Percentiles rank a stretch among this genome's conserved stretches.
phyloP scores from a whole-genome alignment of 2,113 vertebrate species.

The Acrocephalus kingi region DNA sequence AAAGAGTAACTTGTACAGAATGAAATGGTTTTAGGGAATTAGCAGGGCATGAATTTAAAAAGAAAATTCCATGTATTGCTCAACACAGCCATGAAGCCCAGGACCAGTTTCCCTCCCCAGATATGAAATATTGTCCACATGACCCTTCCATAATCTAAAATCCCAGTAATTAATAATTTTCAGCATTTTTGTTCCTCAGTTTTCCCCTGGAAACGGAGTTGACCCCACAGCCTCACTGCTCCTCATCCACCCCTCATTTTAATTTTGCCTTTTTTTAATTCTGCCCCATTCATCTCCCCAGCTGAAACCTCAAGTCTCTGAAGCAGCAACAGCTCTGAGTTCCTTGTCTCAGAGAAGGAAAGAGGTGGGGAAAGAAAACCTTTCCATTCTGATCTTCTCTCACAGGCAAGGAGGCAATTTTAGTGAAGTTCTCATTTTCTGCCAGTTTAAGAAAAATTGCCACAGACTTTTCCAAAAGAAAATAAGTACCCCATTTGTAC shows the following conservation, averaged over 20 bases:
- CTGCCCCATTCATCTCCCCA: neutral
- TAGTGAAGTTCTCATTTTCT: neutral
- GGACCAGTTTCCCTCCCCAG: neutral
- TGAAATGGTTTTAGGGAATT: neutral
- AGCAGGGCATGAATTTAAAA: neutral
- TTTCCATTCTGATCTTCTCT: neutral
- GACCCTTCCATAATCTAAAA: neutral
- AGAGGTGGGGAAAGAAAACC: neutral
- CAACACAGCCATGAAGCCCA: neutral
- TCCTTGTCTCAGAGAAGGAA: neutral
- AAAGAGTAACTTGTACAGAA: neutral
- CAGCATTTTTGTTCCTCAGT: neutral
- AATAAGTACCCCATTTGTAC: neutral
- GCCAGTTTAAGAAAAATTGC: neutral
- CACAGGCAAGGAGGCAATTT: neutral
- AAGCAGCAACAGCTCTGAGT: neutral
- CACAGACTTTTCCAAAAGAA: neutral
- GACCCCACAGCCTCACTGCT: neutral
- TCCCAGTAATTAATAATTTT: neutral
- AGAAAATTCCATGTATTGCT: neutral
- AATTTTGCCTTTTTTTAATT: neutral
- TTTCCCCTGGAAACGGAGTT: neutral
- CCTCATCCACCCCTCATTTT: neutral
- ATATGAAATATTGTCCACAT: rapidly evolving
- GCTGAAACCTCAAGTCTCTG: neutral